Base-by-base conservation (phyloP, 2,113 vertebrate genomes). In the Pomatorhinus ruficollis region DNA sequence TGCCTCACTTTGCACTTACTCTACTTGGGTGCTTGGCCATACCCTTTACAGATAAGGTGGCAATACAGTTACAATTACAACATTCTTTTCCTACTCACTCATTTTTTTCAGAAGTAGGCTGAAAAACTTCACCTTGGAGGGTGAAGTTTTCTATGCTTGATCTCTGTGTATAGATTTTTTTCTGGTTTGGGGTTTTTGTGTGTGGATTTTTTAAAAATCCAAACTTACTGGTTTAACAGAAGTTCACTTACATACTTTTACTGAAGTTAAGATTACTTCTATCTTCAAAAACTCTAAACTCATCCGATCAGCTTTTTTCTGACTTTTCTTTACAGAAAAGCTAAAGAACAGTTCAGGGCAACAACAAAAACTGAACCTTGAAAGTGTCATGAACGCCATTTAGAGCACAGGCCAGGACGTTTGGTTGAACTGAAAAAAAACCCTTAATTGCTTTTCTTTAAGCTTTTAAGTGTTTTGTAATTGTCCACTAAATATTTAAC, bases 1-100 rank as follows among this genome's bases (percentile, higher is more conserved):
- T 89, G 83, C 80, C 47, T 93, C 95, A 95, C 93, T 97, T 94
- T 92, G 88, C 93, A 90, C 90, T 94, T 92, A 78, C 88, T 93
- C 45, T 70, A 40, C 83, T 87, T 87, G 80, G 60, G 52, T 89
- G 80, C 76, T 95, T 78, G 39, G 60, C 81, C 33, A 6, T 83
- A 88, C 59, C 93, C 79, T 90, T 64, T 70, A 64, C 61, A 93
- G 96, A 96, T 97, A 96, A 96, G 54, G 85, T 82, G 30, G 83
- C 52, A 90, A 83, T 44, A 81, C 37, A 60, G 56, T 33, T 90
- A 40, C 76, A 75, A 75, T 75, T 88, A 40, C 33, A 89, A 87
- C 68, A 89, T 96, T 81, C 79, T 92, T 95, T 93, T 81, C 60
- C 72, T 53, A 69, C 33, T 64, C 63, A 79, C n/a, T 87, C 42